phyloP scores from a whole-genome alignment of 2,113 vertebrate genomes.

The Thalassarche chlororhynchos region DNA sequence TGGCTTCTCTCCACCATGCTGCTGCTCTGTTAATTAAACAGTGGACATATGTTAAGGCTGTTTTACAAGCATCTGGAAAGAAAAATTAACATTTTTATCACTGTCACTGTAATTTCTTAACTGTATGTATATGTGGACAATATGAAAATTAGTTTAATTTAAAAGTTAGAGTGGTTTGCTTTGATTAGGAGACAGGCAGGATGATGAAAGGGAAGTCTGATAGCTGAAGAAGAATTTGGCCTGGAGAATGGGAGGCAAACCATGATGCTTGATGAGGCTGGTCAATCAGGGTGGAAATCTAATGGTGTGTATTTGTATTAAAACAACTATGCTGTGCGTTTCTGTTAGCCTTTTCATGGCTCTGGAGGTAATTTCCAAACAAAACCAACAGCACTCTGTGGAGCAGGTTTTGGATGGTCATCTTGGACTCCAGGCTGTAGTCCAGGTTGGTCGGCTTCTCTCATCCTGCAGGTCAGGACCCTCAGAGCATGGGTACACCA shows the following conservation, averaged over 20 bases:
- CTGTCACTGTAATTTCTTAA: constrained; percentile 77
- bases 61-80: constrained; percentile 79
- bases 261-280: rapidly evolving
- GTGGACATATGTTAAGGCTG: constrained; percentile 75
- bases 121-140: constrained; percentile 65
- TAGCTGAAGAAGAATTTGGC: not conserved
- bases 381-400: not conserved
- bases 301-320: not conserved
- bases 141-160: constrained; percentile 69
- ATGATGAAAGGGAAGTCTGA: not conserved
- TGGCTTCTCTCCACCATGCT: constrained; percentile 73
- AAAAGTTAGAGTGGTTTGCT: constrained; percentile 52
- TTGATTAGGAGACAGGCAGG: constrained; percentile 46
- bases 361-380: not conserved
- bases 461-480: not conserved
- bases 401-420: not conserved
- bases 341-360: not conserved
- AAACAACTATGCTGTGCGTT: not conserved
- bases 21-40: constrained; percentile 78
- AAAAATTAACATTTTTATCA: constrained; percentile 79
- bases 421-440: not conserved
- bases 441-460: not conserved
- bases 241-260: not conserved
- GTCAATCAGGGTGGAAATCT: not conserved
- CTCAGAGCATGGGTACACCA: not conserved